phyloP scores from a whole-genome alignment of 2,797 vertebrate species.

The Sebastes glaucus region DNA sequence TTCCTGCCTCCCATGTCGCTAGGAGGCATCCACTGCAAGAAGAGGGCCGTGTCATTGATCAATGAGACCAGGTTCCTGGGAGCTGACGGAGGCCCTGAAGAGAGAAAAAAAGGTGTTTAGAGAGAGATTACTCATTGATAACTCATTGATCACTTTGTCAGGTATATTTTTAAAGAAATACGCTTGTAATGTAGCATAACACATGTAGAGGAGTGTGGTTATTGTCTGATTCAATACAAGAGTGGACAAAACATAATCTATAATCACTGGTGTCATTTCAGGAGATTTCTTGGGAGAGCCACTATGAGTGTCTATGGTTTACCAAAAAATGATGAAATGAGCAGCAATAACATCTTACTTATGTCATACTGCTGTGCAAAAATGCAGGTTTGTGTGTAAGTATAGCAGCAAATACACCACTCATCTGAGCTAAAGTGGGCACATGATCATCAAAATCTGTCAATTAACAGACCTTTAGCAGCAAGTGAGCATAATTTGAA shows the following conservation, averaged over 20 bases:
- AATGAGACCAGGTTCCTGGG: conserved; percentile 93
- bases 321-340: not conserved
- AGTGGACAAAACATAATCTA: not conserved
- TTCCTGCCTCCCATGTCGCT: conserved; percentile 93
- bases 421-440: not conserved
- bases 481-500: not conserved
- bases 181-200: not conserved
- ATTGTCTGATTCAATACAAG: not conserved
- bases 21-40: conserved; percentile 96
- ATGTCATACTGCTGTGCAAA: not conserved
- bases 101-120: conserved; percentile 10
- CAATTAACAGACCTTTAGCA: not conserved
- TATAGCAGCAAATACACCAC: not conserved
- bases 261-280: not conserved
- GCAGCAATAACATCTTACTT: not conserved
- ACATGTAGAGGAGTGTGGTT: not conserved
- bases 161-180: not conserved
- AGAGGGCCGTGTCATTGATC: conserved; percentile 95
- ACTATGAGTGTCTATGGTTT: not conserved
- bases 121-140: not conserved
- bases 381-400: not conserved
- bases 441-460: not conserved
- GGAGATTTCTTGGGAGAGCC: not conserved
- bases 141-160: not conserved
- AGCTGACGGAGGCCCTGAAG: conserved; percentile 92